A percentile compares a stretch with the other conserved stretches of the same genome.
phyloP scores from a whole-genome alignment of 2,797 vertebrate species.

The Ataeniobius toweri region DNA sequence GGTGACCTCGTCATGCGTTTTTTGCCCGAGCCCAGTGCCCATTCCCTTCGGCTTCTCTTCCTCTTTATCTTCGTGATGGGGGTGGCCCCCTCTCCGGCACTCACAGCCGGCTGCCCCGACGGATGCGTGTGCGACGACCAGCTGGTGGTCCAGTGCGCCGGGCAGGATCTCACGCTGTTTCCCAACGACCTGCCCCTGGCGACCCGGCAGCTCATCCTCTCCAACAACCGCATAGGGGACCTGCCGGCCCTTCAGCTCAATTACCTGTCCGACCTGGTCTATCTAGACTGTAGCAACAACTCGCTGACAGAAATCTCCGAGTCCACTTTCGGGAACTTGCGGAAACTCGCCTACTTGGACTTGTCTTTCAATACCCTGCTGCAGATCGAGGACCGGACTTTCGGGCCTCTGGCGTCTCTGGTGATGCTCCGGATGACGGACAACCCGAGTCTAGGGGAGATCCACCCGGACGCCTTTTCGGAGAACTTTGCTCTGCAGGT shows the following conservation, averaged over 20 bases:
- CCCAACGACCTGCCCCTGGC: conserved; percentile 87
- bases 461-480: conserved; percentile 87
- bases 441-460: conserved; percentile 85
- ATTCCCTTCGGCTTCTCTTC: conserved; percentile 80
- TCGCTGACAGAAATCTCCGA: conserved; percentile 86
- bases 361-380: conserved; percentile 91
- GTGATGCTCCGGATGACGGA: conserved; percentile 91
- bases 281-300: conserved; percentile 93
- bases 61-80: conserved; percentile 87
- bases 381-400: conserved; percentile 87
- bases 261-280: conserved; percentile 92
- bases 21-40: conserved; percentile 76
- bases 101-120: conserved; percentile 83
- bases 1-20: conserved; percentile 81
- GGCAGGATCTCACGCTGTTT: conserved; percentile 82
- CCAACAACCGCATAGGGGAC: conserved; percentile 85
- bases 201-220: conserved; percentile 90
- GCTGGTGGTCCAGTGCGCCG: conserved; percentile 90
- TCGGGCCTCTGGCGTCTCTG: conserved; percentile 88
- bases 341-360: conserved; percentile 91
- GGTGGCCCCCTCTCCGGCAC: conserved; percentile 81
- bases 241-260: conserved; percentile 89
- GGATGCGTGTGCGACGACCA: conserved; percentile 88
- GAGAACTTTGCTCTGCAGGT: conserved; percentile 91
- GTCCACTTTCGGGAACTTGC: conserved; percentile 89